A percentile compares a stretch with the other conserved stretches of the same genome.
Evolutionary conservation across 2,888 invertebrate genomes (phyloP).

Genomic region (Lepidochitona cinerea): DNA sequence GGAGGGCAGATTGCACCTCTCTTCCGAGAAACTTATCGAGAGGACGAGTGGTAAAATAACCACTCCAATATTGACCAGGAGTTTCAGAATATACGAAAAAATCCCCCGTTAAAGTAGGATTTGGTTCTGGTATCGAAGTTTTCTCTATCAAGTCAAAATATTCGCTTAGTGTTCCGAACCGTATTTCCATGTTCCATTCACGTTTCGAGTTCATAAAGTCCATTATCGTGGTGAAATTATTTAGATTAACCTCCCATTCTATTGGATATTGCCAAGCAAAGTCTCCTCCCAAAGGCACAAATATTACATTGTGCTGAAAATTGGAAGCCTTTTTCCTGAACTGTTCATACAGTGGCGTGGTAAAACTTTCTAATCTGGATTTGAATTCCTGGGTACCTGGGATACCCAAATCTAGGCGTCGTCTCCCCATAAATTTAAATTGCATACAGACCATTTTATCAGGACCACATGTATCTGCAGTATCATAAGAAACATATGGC

Average conservation of each 20-base stretch:
- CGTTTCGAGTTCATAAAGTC: constrained; percentile 87
- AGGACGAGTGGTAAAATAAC: constrained; percentile 88
- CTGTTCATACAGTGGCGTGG: constrained; percentile 85
- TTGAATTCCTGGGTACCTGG: constrained; percentile 81
- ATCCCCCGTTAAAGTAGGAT: constrained; percentile 88
- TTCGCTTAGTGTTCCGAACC: constrained; percentile 88
- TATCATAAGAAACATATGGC: constrained; percentile 97
- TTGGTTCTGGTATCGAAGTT: constrained; percentile 19
- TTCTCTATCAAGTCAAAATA: constrained; percentile 77
- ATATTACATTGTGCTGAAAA: constrained; percentile 90
- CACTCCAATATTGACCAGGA: constrained; percentile 90
- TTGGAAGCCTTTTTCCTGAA: constrained; percentile 90
- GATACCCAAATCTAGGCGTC: constrained; percentile 85
- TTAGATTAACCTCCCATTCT: constrained; percentile 95
- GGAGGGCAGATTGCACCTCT: constrained; percentile 71
- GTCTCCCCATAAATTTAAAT: constrained; percentile 82
- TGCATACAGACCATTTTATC: constrained; percentile 79
- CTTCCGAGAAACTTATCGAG: constrained; percentile 78
- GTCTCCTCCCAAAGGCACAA: constrained; percentile 95
- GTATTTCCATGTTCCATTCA: constrained; percentile 71
- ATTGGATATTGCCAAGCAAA: constrained; percentile 89
- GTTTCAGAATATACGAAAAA: constrained; percentile 97
- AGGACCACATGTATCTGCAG: constrained; percentile 95
- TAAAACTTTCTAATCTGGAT: constrained; percentile 84
- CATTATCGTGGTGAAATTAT: constrained; percentile 89